Evolutionary conservation across 2,113 vertebrate species (phyloP).

Genomic region (Caloenas nicobarica): DNA sequence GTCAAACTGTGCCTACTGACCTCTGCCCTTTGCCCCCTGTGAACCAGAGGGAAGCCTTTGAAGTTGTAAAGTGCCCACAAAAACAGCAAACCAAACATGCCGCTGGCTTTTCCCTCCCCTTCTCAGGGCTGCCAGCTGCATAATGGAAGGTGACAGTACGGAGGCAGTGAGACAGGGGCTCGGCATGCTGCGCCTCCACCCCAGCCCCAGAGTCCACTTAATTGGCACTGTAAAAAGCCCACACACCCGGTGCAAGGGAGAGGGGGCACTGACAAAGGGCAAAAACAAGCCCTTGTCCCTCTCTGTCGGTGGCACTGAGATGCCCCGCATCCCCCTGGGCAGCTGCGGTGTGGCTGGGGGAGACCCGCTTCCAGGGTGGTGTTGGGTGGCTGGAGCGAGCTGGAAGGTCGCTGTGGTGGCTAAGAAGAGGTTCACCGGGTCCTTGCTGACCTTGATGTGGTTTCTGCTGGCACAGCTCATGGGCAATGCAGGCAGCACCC

Average conservation of each 20-base stretch:
- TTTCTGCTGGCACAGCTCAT: background rate
- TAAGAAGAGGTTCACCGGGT: background rate
- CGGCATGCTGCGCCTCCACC: background rate
- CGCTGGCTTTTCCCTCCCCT: constrained; percentile 31
- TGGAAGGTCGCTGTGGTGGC: background rate
- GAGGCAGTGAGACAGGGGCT: constrained; percentile 8
- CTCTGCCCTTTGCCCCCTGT: constrained; percentile 62
- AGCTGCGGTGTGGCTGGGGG: fast-evolving
- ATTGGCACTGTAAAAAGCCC: background rate
- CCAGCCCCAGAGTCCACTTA: background rate
- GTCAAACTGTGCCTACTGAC: constrained; percentile 51
- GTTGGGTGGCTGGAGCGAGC: background rate
- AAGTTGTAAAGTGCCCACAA: constrained; percentile 44
- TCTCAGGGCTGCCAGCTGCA: background rate
- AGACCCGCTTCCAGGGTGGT: fast-evolving
- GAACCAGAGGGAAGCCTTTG: constrained; percentile 67
- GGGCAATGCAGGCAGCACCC: background rate
- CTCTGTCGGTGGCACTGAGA: fast-evolving
- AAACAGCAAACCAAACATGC: constrained; percentile 54
- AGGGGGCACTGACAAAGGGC: fast-evolving
- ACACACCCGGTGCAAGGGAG: background rate
- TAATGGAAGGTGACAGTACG: constrained; percentile 18
- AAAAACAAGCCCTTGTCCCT: background rate
- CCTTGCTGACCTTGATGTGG: background rate
- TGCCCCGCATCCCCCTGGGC: background rate